A percentile compares a stretch with the other conserved stretches of the same genome.
phyloP scores from a whole-genome alignment of 2,797 vertebrate species.

The Darevskia nairensis region DNA sequence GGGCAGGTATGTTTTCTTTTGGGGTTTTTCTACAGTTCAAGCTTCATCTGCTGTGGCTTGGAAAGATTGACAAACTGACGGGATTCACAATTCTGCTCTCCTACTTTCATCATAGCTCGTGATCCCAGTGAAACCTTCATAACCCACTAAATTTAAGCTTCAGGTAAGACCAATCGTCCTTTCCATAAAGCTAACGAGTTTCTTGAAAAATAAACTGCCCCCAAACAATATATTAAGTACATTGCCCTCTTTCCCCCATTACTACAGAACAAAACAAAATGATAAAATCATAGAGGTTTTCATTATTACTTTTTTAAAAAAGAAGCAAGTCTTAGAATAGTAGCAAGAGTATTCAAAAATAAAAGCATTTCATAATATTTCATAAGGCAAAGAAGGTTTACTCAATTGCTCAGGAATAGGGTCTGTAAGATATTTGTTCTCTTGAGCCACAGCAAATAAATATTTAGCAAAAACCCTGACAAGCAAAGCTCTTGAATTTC shows the following conservation, averaged over 20 bases:
- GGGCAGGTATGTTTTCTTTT: too few relatives aligned
- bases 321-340: not conserved
- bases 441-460: not conserved
- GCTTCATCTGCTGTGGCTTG: too few relatives aligned
- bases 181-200: not conserved
- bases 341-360: not conserved
- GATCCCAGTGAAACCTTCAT: too few relatives aligned
- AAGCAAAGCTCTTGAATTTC: not conserved
- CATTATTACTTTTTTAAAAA: not conserved
- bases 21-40: too few relatives aligned
- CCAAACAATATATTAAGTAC: not conserved
- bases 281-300: not conserved
- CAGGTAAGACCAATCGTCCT: too few relatives aligned
- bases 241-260: not conserved
- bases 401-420: not conserved
- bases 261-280: accelerated
- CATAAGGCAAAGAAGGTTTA: conserved; percentile 30
- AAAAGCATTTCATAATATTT: not conserved
- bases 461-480: not conserved
- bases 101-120: too few relatives aligned
- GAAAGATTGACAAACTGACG: too few relatives aligned
- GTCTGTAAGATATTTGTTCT: not conserved
- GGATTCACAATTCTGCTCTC: too few relatives aligned
- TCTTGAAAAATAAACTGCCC: not conserved
- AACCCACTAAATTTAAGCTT: too few relatives aligned